Evolutionary conservation across 2,113 vertebrate species (phyloP), one percentile per base, ranked within the genome.

Genomic region (Aegypius monachus): DNA sequence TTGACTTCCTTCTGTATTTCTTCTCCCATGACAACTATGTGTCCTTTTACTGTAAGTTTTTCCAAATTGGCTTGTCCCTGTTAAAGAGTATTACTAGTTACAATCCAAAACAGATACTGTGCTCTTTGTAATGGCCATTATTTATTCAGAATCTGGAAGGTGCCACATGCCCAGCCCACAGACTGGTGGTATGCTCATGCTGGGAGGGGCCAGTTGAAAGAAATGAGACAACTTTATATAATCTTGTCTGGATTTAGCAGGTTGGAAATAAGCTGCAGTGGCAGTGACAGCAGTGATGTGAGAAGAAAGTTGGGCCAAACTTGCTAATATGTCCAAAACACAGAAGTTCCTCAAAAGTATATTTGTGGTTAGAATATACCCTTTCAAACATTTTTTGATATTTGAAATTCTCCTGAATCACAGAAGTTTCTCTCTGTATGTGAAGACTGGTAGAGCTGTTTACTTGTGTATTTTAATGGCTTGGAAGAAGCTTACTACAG

Each of bases 11-110:
- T 59, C 38, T 55, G 0, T 68, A 1, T 73, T 85, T 91, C 38
- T 48, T 36, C 26, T 88, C 29, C 40, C 29, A n/a, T 79, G 23
- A 17, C 1, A 0, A 31, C 11, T 67, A 2, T 0, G 0, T 67
- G 36, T 66, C n/a, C n/a, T 91, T 74, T 56, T 55, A 36, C 40
- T 71, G 11, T 21, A 21, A 47, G 10, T 22, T 85, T 91, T 45
- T 79, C 79, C 53, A 65, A 15, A 88, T 9, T 36, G 48, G 10
- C 11, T 67, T 59, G 16, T 78, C 25, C 32, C 45, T 43, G 27
- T 43, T 82, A 31, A 56, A 80, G 17, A 1, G 2, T 11, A 17
- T 42, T 62, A 20, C 34, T 9, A 36, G 11, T 58, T 55, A 16
- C 6, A 61, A 8, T 80, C 14, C 70, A 75, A 50, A 62, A 13